Base-by-base conservation (phyloP, 2,797 vertebrate species). In the Atherinosoma microstoma region DNA sequence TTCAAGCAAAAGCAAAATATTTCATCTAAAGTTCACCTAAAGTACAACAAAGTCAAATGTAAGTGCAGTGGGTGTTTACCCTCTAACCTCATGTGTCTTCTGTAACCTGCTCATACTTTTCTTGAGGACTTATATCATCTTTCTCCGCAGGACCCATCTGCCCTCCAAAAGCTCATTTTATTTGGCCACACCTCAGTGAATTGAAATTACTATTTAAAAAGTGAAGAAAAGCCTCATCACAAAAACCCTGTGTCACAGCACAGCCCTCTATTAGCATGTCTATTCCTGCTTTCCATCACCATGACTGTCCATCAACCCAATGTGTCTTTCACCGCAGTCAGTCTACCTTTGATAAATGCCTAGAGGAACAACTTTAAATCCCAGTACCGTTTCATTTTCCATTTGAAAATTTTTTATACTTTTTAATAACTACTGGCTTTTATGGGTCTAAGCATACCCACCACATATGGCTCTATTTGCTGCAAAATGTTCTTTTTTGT, bases 141-240 rank as follows among this genome's bases (percentile, higher is more conserved):
- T 59, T 42, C 51, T 76, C 78, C 42, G 64, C 29, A 70, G 53
- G 62, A 72, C 80, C 76, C 57, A 15, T 66, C 70, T 73, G 65
- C 57, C 47, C 76, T 74, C 58, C 65, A 65, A 63, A 83, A 80
- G 51, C 69, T 70, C 70, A 76, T 88, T 89, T 47, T 67, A 70
- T 86, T 66, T 65, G 63, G 76, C 80, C 78, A 89, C 88, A 86
- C 87, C 73, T 87, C 83, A 82, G 73, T 74, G 85, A 83, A 36
- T 79, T 51, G 47, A 80, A 92, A 91, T 88, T 73, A 86, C 76
- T 82, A 76, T 87, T 88, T 85, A 73, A 82, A 89, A 76, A 73
- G 77, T 76, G 62, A 57, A 76, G 73, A 86, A 90, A 88, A 82
- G 79, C 74, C 69, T 80, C 61, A 70, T 77, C 67, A 73, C 54